Conservation (phyloP, 2,888 invertebrate species). For the Anoncus sp. region DNA sequence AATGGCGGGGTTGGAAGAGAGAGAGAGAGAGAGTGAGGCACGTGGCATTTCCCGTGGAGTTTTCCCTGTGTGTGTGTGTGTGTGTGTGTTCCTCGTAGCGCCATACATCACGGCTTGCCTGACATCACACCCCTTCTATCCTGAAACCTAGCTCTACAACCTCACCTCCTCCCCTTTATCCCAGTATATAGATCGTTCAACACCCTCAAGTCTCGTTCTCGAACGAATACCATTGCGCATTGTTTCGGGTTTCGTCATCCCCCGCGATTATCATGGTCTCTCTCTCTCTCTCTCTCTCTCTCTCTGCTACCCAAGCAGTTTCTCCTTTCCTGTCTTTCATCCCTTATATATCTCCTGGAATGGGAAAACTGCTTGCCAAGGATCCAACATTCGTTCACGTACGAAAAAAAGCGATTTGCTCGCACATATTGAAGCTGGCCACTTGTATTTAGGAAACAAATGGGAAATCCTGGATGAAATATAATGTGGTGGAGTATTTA, state of each 20-base stretch:
- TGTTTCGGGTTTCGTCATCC: slow-evolving; percentile 79
- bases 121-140: slow-evolving; percentile 76
- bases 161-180: slow-evolving; percentile 32
- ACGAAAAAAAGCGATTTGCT: slow-evolving; percentile 22
- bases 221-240: slow-evolving; percentile 75
- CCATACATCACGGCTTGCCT: slow-evolving; percentile 78
- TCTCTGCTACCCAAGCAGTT: too few species aligned
- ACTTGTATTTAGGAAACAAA: slow-evolving; percentile 49
- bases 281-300: slow-evolving; percentile 3
- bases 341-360: background rate
- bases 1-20: slow-evolving; percentile 50
- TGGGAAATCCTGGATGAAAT: slow-evolving; percentile 12
- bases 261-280: slow-evolving; percentile 72
- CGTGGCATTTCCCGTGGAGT: slow-evolving; percentile 78
- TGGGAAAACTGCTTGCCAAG: slow-evolving; percentile 3
- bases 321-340: slow-evolving; percentile 12
- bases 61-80: slow-evolving; percentile 27
- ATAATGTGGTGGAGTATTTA: background rate
- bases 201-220: slow-evolving; percentile 7
- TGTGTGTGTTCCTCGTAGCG: slow-evolving; percentile 61
- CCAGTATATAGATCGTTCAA: slow-evolving; percentile 9
- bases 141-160: slow-evolving; percentile 68
- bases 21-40: slow-evolving; percentile 73
- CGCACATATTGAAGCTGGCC: slow-evolving; percentile 10
- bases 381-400: slow-evolving; percentile 5